These are phyloP conservation scores for Leptinotarsa juncta DNA, from an alignment of 2,888 invertebrate genomes.

Conservation along the genomic window DNA sequence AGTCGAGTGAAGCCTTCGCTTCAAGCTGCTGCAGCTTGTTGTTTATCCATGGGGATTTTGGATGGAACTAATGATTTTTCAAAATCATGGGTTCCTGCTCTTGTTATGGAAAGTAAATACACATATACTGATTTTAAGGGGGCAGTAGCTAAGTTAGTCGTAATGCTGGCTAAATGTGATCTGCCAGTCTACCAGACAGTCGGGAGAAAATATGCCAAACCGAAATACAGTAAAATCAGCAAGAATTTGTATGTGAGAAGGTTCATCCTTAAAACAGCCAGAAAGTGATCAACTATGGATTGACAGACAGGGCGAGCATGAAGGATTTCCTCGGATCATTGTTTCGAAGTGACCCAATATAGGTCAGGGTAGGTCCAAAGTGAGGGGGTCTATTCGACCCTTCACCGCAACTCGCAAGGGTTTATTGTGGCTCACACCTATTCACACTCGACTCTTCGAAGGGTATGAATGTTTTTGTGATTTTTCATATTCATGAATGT, in stretches of 20 bases:
- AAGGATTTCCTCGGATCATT: too few species aligned
- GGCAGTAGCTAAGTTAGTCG: constrained; percentile 77
- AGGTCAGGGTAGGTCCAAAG: too few species aligned
- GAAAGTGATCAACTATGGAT: too few species aligned
- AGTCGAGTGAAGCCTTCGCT: constrained; percentile 84
- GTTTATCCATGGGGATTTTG: constrained; percentile 74
- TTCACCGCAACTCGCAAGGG: too few species aligned
- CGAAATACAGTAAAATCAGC: constrained; percentile 75
- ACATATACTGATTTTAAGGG: constrained; percentile 75
- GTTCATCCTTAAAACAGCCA: too few species aligned
- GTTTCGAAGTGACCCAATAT: too few species aligned
- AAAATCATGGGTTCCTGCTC: constrained; percentile 78
- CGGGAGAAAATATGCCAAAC: constrained; percentile 73
- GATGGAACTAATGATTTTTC: constrained; percentile 65
- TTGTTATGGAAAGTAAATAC: constrained; percentile 84
- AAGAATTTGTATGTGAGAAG: constrained; percentile 73
- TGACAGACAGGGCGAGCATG: too few species aligned
- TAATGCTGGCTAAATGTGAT: constrained; percentile 67
- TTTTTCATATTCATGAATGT: too few species aligned
- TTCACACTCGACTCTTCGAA: too few species aligned
- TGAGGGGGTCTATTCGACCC: too few species aligned
- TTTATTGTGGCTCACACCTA: too few species aligned
- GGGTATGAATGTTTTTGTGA: too few species aligned
- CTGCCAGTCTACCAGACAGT: constrained; percentile 80
- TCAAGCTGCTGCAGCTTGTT: constrained; percentile 84